A percentile compares a stretch with the other conserved stretches of the same genome.
Conservation (phyloP, 53 echinoderm and acorn worm species). For the Crossaster papposus region DNA sequence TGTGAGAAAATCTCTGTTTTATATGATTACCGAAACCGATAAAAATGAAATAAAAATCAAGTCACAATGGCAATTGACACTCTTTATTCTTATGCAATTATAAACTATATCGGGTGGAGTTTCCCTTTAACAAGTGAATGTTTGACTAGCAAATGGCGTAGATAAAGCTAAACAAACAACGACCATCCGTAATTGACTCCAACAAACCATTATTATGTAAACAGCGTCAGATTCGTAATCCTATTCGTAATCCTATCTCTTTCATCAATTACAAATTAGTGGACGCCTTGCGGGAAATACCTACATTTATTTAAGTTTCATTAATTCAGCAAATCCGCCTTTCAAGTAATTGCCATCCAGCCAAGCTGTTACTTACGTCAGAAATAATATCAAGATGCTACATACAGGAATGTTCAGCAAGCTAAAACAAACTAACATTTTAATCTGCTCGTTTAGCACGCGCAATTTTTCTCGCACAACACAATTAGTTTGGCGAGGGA, state of each 20-base stretch:
- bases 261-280: background rate
- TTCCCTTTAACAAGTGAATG: too few species aligned
- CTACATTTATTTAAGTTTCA: background rate
- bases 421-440: background rate
- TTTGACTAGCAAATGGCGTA: too few species aligned
- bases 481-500: background rate
- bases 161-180: too few species aligned
- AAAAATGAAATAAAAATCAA: too few species aligned
- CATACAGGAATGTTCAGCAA: background rate
- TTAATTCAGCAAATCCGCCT: background rate
- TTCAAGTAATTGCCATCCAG: background rate
- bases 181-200: background rate
- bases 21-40: too few species aligned
- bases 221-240: background rate
- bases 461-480: background rate
- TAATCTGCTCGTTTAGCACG: background rate
- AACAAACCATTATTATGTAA: background rate
- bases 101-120: too few species aligned
- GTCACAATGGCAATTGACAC: too few species aligned
- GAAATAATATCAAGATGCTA: background rate
- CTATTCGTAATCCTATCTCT: background rate
- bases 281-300: background rate
- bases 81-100: too few species aligned
- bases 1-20: too few species aligned
- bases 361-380: background rate